These are phyloP conservation scores for Serinus canaria DNA, from an alignment of 2,113 vertebrate species.

Conservation along the genomic window DNA sequence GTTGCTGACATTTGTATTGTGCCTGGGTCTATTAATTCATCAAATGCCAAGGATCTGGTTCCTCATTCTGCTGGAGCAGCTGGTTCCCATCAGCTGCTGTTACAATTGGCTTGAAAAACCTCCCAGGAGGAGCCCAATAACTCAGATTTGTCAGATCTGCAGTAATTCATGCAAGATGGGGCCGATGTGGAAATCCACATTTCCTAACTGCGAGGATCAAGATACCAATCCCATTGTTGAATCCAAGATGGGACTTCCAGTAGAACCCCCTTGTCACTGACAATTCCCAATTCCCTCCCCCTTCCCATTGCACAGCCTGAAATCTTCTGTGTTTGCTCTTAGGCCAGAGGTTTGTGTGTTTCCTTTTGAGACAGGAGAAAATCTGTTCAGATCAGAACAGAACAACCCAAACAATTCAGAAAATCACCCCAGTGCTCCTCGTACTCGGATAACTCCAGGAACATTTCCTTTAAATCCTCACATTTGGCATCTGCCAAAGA, in stretches of 20 bases:
- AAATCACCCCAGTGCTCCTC: not conserved
- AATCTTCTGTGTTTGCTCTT: not conserved
- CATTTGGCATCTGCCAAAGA: not conserved
- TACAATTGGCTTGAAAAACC: slow-evolving; percentile 52
- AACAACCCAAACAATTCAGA: not conserved
- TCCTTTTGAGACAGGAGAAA: not conserved
- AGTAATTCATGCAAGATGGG: slow-evolving; percentile 42
- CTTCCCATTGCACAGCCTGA: not conserved
- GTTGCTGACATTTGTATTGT: slow-evolving; percentile 58
- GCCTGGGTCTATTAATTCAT: slow-evolving; percentile 61
- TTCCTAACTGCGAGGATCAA: slow-evolving; percentile 9
- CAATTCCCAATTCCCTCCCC: not conserved
- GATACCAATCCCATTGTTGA: slow-evolving; percentile 18
- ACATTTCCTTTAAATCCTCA: not conserved
- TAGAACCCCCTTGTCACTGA: not conserved
- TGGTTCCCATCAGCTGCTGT: slow-evolving; percentile 62
- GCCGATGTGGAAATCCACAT: slow-evolving; percentile 45
- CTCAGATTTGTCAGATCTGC: slow-evolving; percentile 37
- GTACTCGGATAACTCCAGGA: not conserved
- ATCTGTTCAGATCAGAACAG: not conserved
- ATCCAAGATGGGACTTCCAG: not conserved
- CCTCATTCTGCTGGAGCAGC: slow-evolving; percentile 64
- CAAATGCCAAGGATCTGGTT: slow-evolving; percentile 53
- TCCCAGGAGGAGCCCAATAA: slow-evolving; percentile 42
- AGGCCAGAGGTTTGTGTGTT: not conserved